Conservation (phyloP, 1,140 invertebrate genomes). For the Leguminivora glycinivorella region DNA sequence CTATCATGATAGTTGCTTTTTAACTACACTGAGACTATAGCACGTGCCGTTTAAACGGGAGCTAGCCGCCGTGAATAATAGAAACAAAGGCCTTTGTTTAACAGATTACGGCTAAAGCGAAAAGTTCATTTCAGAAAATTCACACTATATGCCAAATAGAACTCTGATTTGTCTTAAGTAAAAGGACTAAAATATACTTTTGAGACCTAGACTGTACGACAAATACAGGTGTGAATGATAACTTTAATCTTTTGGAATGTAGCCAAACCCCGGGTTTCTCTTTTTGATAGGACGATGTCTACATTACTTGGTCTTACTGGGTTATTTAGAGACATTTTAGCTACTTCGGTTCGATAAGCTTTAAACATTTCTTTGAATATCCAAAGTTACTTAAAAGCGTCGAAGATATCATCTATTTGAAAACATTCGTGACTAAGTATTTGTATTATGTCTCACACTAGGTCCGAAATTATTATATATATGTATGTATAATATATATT, state of each 20-base stretch:
- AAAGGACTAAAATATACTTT: background rate
- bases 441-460: too few species aligned
- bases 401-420: background rate
- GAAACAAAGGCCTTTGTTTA: too few species aligned
- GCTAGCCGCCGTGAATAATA: too few species aligned
- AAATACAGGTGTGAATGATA: background rate
- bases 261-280: background rate
- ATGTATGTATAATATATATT: too few species aligned
- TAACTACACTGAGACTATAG: too few species aligned
- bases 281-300: background rate
- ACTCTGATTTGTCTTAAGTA: background rate
- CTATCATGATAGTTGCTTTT: too few species aligned
- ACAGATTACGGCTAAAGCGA: too few species aligned
- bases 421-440: too few species aligned
- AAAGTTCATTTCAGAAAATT: background rate
- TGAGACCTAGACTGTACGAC: background rate
- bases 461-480: too few species aligned
- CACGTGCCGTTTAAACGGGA: too few species aligned
- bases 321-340: background rate
- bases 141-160: background rate
- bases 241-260: conserved; percentile 8
- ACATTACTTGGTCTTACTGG: background rate
- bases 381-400: background rate
- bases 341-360: background rate
- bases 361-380: background rate